Evolutionary conservation across 2,888 invertebrate genomes (phyloP).

Genomic region (Hydropsyche betteni): DNA sequence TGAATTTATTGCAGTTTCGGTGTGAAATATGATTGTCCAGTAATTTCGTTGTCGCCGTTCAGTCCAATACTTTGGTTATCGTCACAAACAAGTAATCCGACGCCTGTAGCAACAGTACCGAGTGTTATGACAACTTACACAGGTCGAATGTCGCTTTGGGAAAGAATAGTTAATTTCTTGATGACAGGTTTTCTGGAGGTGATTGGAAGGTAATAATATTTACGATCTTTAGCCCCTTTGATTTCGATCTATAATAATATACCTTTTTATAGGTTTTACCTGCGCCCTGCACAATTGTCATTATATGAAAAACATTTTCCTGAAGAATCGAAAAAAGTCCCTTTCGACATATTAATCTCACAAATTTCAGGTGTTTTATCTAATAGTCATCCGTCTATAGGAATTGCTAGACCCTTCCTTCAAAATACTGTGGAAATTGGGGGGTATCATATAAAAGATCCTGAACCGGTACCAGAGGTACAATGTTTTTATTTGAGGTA

Average conservation of each 20-base stretch:
- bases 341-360: constrained; percentile 41
- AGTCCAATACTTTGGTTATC: background rate
- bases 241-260: too few species aligned
- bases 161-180: constrained; percentile 8
- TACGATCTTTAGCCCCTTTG: too few species aligned
- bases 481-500: too few species aligned
- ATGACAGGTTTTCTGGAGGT: background rate
- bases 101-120: constrained; percentile 23
- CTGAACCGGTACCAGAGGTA: constrained; percentile 47
- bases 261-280: constrained; percentile 20
- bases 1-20: background rate
- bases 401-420: constrained; percentile 48
- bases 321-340: constrained; percentile 45
- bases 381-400: constrained; percentile 51
- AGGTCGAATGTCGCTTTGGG: background rate
- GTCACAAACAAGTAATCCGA: background rate
- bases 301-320: constrained; percentile 46
- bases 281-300: constrained; percentile 33
- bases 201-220: background rate
- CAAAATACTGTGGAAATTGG: constrained; percentile 51
- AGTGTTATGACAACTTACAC: constrained; percentile 8
- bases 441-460: constrained; percentile 51
- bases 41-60: constrained; percentile 21
- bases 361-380: constrained; percentile 48
- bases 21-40: constrained; percentile 31